A percentile compares a stretch with the other conserved stretches of the same genome.
Conservation (phyloP, 2,888 invertebrate species). For the Auanema sp. region DNA sequence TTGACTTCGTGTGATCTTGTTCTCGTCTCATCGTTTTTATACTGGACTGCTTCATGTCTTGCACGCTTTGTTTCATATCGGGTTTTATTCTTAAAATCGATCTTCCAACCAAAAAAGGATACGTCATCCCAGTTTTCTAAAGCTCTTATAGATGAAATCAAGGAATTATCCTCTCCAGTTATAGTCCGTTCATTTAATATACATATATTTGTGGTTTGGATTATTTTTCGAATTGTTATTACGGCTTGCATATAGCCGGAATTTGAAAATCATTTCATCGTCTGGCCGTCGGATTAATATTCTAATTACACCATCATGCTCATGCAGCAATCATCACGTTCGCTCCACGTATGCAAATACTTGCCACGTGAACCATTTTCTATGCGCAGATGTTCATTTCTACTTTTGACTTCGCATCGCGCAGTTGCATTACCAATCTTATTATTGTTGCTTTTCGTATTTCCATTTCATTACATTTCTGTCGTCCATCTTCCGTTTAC, state of each 20-base stretch:
- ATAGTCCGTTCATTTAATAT: not conserved
- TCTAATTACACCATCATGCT: too few species aligned
- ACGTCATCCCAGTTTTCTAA: slow-evolving; percentile 1
- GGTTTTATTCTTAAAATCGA: not conserved
- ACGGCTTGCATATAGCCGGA: not conserved
- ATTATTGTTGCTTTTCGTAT: too few species aligned
- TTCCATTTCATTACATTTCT: too few species aligned
- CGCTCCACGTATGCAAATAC: too few species aligned
- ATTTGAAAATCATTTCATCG: not conserved
- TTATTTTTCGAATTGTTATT: not conserved
- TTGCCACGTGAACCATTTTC: too few species aligned
- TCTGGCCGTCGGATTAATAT: too few species aligned
- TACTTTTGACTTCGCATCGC: too few species aligned
- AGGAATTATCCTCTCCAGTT: too few species aligned
- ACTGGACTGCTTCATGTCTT: slow-evolving; percentile 5
- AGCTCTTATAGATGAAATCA: slow-evolving; percentile 7
- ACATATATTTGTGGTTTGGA: slow-evolving; percentile 2
- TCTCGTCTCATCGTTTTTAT: slow-evolving; percentile 11
- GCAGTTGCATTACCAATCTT: too few species aligned
- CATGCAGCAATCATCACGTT: too few species aligned
- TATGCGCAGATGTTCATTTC: too few species aligned
- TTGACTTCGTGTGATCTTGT: slow-evolving; percentile 1
- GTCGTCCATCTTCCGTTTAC: too few species aligned
- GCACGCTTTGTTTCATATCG: slow-evolving; percentile 2
- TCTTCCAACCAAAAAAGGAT: slow-evolving; percentile 2